Percentiles rank a stretch among this genome's conserved stretches.
Evolutionary conservation across 2,888 invertebrate species (phyloP).

Genomic region (Antheraea assamensis): DNA sequence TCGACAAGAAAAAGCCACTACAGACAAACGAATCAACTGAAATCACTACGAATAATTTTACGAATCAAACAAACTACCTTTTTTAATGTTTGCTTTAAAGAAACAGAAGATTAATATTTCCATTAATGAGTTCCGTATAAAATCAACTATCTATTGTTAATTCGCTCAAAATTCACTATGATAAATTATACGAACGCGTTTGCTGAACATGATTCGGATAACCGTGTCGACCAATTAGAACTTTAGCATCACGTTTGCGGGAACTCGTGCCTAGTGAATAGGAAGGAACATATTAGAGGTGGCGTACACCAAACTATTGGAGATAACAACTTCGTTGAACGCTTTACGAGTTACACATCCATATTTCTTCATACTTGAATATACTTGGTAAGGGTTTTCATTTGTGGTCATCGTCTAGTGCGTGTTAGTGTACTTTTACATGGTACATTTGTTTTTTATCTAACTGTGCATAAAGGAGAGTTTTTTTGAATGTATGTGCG

Average conservation of each 20-base stretch:
- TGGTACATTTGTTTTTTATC: not conserved
- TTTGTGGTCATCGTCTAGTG: not conserved
- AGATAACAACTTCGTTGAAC: constrained; percentile 15
- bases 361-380: not conserved
- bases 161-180: not conserved
- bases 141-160: not conserved
- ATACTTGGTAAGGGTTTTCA: not conserved
- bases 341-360: constrained; percentile 1
- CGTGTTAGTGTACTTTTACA: not conserved
- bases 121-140: not conserved
- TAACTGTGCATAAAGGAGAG: too few species aligned
- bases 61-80: not conserved
- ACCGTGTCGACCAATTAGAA: constrained; percentile 10
- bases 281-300: constrained; percentile 15
- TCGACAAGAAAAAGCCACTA: too few species aligned
- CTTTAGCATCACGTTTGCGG: constrained; percentile 11
- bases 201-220: constrained; percentile 7
- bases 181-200: not conserved
- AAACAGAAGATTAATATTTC: not conserved
- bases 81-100: not conserved
- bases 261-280: constrained; percentile 12
- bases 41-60: not conserved
- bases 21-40: too few species aligned
- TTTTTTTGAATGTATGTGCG: too few species aligned
- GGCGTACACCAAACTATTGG: constrained; percentile 8